These are phyloP conservation scores for Clupea harengus DNA, from an alignment of 2,113 vertebrate genomes.

Conservation along the genomic window DNA sequence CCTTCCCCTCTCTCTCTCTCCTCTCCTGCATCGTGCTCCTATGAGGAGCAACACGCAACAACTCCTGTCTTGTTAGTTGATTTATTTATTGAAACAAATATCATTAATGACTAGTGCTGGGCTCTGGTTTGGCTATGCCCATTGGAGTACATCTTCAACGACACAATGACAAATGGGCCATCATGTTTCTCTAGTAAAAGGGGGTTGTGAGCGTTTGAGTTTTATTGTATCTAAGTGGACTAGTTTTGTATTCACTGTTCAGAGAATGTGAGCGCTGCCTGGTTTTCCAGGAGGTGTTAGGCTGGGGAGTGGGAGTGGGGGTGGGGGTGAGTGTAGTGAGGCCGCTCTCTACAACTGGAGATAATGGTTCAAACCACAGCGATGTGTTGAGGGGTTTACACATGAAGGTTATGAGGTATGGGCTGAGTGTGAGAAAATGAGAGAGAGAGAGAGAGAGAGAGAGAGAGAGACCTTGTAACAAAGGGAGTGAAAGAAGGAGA, in stretches of 20 bases:
- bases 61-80: conserved; percentile 53
- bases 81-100: conserved; percentile 60
- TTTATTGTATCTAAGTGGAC: background rate
- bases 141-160: background rate
- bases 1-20: background rate
- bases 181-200: background rate
- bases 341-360: background rate
- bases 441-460: background rate
- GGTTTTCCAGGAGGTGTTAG: background rate
- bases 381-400: background rate
- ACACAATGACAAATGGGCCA: background rate
- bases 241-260: background rate
- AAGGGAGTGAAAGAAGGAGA: background rate
- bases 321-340: background rate
- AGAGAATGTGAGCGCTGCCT: background rate
- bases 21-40: background rate
- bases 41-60: background rate
- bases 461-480: background rate
- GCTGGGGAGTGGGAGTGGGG: background rate
- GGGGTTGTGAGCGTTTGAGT: background rate
- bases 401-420: background rate
- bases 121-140: background rate
- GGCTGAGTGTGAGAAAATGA: background rate
- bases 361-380: background rate
- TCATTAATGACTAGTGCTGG: conserved; percentile 49